Conservation (phyloP, 2,888 invertebrate genomes). For the Diogma glabrata region DNA sequence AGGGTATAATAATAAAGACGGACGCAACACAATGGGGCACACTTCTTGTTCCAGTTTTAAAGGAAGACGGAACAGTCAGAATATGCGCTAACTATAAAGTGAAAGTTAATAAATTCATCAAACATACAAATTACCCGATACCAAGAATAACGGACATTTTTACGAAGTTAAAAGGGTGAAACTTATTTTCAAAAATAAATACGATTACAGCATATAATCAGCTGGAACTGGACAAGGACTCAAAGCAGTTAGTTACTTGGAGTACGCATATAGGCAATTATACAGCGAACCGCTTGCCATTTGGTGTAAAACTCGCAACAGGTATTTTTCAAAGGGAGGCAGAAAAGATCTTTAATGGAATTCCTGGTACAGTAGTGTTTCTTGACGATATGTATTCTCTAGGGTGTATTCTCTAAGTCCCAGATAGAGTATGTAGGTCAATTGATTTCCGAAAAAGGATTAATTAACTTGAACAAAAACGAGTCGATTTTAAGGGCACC, state of each 20-base stretch:
- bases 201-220: slow-evolving; percentile 14
- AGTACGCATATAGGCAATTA: slow-evolving; percentile 16
- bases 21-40: neutral
- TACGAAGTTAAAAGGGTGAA: slow-evolving; percentile 3
- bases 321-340: neutral
- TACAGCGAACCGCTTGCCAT: no score
- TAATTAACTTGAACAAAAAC: no score
- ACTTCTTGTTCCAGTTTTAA: slow-evolving; percentile 5
- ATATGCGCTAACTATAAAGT: slow-evolving; percentile 2
- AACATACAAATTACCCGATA: slow-evolving; percentile 2
- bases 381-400: no score
- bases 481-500: neutral
- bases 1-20: neutral
- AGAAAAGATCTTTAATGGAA: neutral
- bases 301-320: no score
- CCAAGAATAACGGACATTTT: slow-evolving; percentile 4
- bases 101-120: neutral
- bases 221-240: slow-evolving; percentile 10
- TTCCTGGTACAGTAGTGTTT: no score
- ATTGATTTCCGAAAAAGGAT: no score
- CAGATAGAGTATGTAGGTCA: no score
- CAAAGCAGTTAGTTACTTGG: slow-evolving; percentile 17
- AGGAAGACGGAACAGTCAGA: neutral
- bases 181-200: no score
- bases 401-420: no score